Base-by-base conservation (phyloP, 2,797 vertebrate genomes). In the Adrianichthys oophorus region DNA sequence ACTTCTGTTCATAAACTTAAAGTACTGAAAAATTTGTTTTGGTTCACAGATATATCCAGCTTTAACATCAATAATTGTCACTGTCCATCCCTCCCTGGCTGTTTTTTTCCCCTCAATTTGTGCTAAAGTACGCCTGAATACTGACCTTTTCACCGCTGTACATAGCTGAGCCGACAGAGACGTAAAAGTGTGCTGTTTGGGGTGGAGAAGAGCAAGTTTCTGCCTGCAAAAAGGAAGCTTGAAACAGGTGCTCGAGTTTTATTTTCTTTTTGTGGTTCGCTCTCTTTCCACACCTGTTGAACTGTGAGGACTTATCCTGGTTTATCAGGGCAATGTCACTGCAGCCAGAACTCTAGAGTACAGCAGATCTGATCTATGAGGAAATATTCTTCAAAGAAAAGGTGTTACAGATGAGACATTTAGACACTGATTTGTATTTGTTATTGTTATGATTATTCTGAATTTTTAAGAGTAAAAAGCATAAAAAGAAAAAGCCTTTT, bases 191-290 rank as follows among this genome's bases (percentile, higher is more conserved):
- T 65, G 70, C 74, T 72, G 76, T 72, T 72, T 40, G 42, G 70
- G 74, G 84, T 13, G 63, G 65, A 66, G 72, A 61, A 54, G 56
- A 59, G 62, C 85, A 73, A 82, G 85, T 74, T 78, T 49, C 37
- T 42, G 83, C 80, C 69, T 26, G 80, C 70, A 68, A 52, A 37
- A 62, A 60, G 48, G 60, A 66, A 73, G 74, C 59, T 69, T 52
- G 68, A 83, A 88, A 86, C 89, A 88, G 86, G 85, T 88, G 87
- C 78, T 88, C 64, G 16, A 42, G 48, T 63, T 70, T 59, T 72
- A 63, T 55, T 37, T 37, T 75, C 74, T 82, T 81, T 74, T 82
- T 57, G 77, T 77, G 68, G 0, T 74, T 68, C 58, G 26, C 52
- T 66, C 68, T 59, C 52, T 70, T 73, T 76, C 26, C 79, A 81